phyloP scores from a whole-genome alignment of 2,888 invertebrate genomes.

The Dryadula phaetusa region DNA sequence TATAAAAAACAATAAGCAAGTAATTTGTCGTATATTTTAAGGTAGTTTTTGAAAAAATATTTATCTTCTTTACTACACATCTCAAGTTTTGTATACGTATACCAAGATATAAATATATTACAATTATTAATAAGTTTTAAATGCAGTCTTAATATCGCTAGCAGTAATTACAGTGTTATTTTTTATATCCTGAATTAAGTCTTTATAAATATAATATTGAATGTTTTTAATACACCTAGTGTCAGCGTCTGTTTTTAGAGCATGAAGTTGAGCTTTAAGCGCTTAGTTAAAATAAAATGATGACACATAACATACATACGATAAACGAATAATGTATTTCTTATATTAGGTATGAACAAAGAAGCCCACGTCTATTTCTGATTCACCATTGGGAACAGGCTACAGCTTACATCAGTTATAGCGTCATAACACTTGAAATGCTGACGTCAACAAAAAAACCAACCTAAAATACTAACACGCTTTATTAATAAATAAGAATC shows the following conservation, averaged over 20 bases:
- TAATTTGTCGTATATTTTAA: neutral
- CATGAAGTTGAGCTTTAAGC: neutral
- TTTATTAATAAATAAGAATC: neutral
- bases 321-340: neutral
- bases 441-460: neutral
- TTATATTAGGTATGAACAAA: neutral
- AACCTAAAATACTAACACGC: neutral
- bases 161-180: neutral
- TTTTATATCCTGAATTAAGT: neutral
- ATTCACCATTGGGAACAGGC: conserved; percentile 1
- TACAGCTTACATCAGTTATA: conserved; percentile 1
- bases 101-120: neutral
- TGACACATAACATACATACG: neutral
- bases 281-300: neutral
- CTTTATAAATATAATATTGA: neutral
- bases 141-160: neutral
- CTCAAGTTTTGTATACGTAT: neutral
- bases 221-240: neutral
- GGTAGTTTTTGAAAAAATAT: neutral
- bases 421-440: neutral
- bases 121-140: neutral
- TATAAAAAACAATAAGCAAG: neutral
- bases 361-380: conserved; percentile 12
- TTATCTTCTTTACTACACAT: neutral
- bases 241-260: neutral